Evolutionary conservation across 2,888 invertebrate genomes (phyloP).

Genomic region (Nudaria mundana): DNA sequence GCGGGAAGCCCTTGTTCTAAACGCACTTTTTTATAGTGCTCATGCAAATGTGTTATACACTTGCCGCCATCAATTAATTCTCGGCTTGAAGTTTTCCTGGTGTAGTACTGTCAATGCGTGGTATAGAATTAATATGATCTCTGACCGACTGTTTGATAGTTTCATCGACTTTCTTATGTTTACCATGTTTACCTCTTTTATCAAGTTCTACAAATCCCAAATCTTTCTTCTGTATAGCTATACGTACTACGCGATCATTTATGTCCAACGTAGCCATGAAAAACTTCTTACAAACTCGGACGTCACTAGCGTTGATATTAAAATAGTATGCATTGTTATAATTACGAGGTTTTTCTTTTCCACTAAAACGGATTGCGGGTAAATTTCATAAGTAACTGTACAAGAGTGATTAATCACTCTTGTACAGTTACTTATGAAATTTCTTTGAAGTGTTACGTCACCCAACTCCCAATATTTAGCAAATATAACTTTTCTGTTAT

Average conservation of each 20-base stretch:
- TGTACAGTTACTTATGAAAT: slow-evolving; percentile 3
- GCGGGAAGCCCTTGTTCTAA: slow-evolving; percentile 1
- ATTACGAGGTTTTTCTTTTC: slow-evolving; percentile 1
- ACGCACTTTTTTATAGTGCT: slow-evolving; percentile 7
- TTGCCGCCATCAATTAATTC: slow-evolving; percentile 14
- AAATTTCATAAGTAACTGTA: background rate
- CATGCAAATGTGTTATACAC: slow-evolving; percentile 7
- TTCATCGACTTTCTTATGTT: slow-evolving; percentile 5
- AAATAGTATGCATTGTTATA: background rate
- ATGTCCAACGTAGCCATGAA: background rate
- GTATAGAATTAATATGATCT: slow-evolving; percentile 7
- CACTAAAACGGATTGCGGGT: slow-evolving; percentile 4
- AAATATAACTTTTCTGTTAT: slow-evolving; percentile 2
- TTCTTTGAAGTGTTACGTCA: slow-evolving; percentile 1
- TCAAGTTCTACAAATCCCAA: slow-evolving; percentile 1
- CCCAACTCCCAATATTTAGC: slow-evolving; percentile 7
- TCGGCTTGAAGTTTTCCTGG: background rate
- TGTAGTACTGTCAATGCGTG: slow-evolving; percentile 5
- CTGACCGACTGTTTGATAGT: background rate
- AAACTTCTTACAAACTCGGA: background rate
- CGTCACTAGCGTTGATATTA: too few species aligned
- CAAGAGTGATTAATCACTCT: slow-evolving; percentile 5
- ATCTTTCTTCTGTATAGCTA: background rate
- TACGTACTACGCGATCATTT: slow-evolving; percentile 2
- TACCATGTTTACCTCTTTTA: slow-evolving; percentile 5